phyloP scores from a whole-genome alignment of 2,113 vertebrate genomes.

The Montifringilla adamsi region DNA sequence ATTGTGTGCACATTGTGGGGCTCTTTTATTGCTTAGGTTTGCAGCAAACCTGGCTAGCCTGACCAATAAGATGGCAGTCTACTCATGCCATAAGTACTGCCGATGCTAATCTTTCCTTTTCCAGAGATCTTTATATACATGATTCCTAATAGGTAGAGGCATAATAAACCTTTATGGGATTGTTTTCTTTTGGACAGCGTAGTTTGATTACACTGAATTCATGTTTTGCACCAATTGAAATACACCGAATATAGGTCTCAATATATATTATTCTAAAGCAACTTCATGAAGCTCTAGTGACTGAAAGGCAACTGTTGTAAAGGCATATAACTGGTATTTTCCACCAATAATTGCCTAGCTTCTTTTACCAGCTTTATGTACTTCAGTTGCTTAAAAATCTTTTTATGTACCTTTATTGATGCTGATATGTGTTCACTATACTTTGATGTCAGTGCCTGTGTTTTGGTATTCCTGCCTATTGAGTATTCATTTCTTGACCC shows the following conservation, averaged over 20 bases:
- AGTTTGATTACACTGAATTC: not conserved
- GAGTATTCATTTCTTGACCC: not conserved
- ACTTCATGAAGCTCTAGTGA: not conserved
- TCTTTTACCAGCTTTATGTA: not conserved
- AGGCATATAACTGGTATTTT: not conserved
- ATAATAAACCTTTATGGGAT: not conserved
- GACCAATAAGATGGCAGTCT: not conserved
- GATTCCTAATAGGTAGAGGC: not conserved
- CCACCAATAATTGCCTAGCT: not conserved
- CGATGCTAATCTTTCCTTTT: not conserved
- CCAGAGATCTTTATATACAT: not conserved
- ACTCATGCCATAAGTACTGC: not conserved
- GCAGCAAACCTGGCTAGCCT: not conserved
- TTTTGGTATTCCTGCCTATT: not conserved
- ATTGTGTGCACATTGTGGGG: not conserved
- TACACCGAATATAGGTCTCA: not conserved
- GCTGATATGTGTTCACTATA: not conserved
- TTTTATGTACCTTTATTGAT: not conserved
- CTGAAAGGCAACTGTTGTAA: not conserved
- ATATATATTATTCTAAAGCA: not conserved
- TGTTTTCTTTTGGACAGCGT: not conserved
- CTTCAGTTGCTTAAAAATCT: not conserved
- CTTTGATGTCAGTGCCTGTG: not conserved
- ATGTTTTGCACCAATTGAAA: not conserved
- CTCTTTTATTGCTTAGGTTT: not conserved